These are phyloP conservation scores for Osedax frankpressi DNA, from an alignment of 2,888 invertebrate species.

Conservation along the genomic window DNA sequence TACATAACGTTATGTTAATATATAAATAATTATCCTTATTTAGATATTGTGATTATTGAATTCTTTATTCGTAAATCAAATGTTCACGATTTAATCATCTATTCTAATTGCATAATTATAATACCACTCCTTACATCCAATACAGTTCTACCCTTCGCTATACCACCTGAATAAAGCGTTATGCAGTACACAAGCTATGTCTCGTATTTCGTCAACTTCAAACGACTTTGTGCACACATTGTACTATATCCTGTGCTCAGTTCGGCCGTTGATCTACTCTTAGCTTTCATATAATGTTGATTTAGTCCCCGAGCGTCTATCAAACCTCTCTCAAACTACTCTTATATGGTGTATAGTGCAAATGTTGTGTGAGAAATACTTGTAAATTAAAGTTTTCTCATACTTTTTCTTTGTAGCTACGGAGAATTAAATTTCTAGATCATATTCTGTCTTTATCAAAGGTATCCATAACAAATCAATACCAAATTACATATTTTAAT, in stretches of 20 bases:
- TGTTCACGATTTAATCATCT: neutral
- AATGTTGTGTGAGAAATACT: no score
- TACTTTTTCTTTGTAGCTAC: no score
- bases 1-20: no score
- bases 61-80: neutral
- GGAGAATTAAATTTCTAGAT: no score
- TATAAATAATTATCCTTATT: neutral
- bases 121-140: conserved; percentile 19
- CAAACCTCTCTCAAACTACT: no score
- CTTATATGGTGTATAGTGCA: no score
- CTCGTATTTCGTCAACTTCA: conserved; percentile 33
- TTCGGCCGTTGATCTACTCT: conserved; percentile 39
- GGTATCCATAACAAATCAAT: no score
- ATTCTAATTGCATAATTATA: neutral
- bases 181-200: conserved; percentile 30
- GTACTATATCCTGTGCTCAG: conserved; percentile 35
- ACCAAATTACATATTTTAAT: no score
- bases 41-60: neutral
- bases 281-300: no score
- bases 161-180: conserved; percentile 34
- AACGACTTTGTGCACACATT: conserved; percentile 38
- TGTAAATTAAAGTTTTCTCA: no score
- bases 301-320: no score
- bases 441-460: no score
- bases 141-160: conserved; percentile 42